phyloP scores from a whole-genome alignment of 2,888 invertebrate species.

The Ornithoptera alexandrae region DNA sequence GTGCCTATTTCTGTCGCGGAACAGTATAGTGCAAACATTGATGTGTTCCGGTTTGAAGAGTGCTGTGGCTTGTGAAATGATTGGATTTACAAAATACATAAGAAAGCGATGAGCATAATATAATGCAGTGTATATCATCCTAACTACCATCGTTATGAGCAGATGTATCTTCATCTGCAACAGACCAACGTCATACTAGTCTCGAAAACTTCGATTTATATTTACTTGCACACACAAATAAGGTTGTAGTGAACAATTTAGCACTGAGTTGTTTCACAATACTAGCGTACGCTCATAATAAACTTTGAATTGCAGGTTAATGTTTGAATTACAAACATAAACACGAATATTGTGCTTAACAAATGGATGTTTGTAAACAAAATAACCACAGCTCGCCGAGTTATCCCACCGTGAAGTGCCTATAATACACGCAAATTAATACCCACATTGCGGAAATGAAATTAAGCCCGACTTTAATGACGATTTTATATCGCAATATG shows the following conservation, averaged over 20 bases:
- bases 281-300: background rate
- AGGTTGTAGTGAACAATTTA: background rate
- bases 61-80: too few relatives aligned
- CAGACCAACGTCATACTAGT: too few relatives aligned
- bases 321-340: constrained; percentile 23
- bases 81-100: too few relatives aligned
- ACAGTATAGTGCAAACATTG: too few relatives aligned
- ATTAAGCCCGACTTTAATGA: constrained; percentile 8
- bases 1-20: too few relatives aligned
- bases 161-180: too few relatives aligned
- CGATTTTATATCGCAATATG: background rate
- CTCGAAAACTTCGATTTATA: too few relatives aligned
- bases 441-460: constrained; percentile 8
- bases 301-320: constrained; percentile 23
- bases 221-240: background rate
- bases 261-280: constrained; percentile 3
- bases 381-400: constrained; percentile 21
- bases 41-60: too few relatives aligned
- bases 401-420: constrained; percentile 1
- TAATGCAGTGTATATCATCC: too few relatives aligned
- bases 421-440: constrained; percentile 16
- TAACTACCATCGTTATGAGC: too few relatives aligned
- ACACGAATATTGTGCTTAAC: constrained; percentile 7
- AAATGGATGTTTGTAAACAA: constrained; percentile 25
- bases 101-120: too few relatives aligned